Percentiles rank a stretch among this genome's conserved stretches.
Evolutionary conservation across 2,888 invertebrate species (phyloP).

Genomic region (Gortyna flavago): DNA sequence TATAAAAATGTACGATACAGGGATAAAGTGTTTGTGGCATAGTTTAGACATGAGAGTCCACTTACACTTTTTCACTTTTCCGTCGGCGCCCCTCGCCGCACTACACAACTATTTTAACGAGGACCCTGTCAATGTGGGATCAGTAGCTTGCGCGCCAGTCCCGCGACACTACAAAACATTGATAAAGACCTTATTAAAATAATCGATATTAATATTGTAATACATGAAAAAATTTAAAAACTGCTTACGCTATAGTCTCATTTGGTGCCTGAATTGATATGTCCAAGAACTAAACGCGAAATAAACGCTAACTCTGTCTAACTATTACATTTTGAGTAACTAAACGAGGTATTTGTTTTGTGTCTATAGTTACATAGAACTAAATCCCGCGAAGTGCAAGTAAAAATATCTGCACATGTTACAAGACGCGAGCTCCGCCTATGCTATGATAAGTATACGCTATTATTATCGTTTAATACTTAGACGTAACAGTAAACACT

Average conservation of each 20-base stretch:
- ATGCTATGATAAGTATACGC: conserved; percentile 87
- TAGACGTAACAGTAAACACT: conserved; percentile 87
- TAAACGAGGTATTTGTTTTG: conserved; percentile 89
- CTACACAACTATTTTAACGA: conserved; percentile 72
- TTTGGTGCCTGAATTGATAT: conserved; percentile 90
- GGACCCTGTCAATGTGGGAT: conserved; percentile 70
- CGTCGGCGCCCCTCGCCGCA: conserved; percentile 65
- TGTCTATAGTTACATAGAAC: conserved; percentile 85
- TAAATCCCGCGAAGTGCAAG: conserved; percentile 83
- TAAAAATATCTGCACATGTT: conserved; percentile 79
- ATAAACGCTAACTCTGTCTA: conserved; percentile 86
- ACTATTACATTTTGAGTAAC: conserved; percentile 85
- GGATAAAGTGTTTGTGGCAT: conserved; percentile 76
- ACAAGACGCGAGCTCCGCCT: conserved; percentile 81
- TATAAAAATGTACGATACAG: conserved; percentile 77
- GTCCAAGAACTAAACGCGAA: conserved; percentile 88
- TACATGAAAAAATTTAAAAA: conserved; percentile 82
- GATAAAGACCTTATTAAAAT: conserved; percentile 72
- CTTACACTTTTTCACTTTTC: conserved; percentile 55
- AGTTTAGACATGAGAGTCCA: conserved; percentile 58
- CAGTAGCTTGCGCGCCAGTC: conserved; percentile 48
- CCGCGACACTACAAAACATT: conserved; percentile 61
- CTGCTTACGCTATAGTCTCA: conserved; percentile 87
- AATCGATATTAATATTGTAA: conserved; percentile 66
- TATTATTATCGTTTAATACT: conserved; percentile 90